A percentile compares a stretch with the other conserved stretches of the same genome.
Conservation (phyloP, 1,140 invertebrate genomes). For the Zaprionus davidi region DNA sequence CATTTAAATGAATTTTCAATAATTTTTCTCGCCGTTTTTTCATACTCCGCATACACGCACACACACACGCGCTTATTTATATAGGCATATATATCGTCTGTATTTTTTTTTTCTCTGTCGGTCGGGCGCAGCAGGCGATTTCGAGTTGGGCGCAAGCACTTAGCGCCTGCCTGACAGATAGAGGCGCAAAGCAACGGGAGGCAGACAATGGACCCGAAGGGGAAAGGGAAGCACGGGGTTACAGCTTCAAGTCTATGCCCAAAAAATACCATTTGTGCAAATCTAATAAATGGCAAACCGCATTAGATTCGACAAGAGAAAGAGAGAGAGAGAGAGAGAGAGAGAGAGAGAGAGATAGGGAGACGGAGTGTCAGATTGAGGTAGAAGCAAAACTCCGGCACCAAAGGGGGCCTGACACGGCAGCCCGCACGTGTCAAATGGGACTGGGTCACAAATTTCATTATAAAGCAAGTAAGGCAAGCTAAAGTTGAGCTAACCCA, state of each 20-base stretch:
- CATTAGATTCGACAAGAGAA: conserved; percentile 69
- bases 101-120: conserved; percentile 21
- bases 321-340: conserved; percentile 30
- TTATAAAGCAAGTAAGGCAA: conserved; percentile 24
- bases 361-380: background rate
- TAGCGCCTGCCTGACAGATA: conserved; percentile 56
- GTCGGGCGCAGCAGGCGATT: conserved; percentile 48
- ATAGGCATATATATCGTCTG: background rate
- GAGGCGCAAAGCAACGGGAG: background rate
- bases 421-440: conserved; percentile 56
- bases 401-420: conserved; percentile 36
- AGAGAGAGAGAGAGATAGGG: conserved; percentile 10
- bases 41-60: background rate
- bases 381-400: conserved; percentile 1
- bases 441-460: conserved; percentile 55
- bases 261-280: conserved; percentile 75
- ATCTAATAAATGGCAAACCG: conserved; percentile 80
- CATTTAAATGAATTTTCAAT: conserved; percentile 81
- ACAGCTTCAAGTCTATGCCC: conserved; percentile 8
- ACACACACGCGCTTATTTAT: conserved; percentile 7
- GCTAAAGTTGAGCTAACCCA: background rate
- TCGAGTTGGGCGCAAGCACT: conserved; percentile 66
- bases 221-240: background rate
- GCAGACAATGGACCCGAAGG: background rate
- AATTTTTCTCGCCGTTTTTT: conserved; percentile 50